Evolutionary conservation across 2,888 invertebrate genomes (phyloP).

Genomic region (Calameuta filiformis): DNA sequence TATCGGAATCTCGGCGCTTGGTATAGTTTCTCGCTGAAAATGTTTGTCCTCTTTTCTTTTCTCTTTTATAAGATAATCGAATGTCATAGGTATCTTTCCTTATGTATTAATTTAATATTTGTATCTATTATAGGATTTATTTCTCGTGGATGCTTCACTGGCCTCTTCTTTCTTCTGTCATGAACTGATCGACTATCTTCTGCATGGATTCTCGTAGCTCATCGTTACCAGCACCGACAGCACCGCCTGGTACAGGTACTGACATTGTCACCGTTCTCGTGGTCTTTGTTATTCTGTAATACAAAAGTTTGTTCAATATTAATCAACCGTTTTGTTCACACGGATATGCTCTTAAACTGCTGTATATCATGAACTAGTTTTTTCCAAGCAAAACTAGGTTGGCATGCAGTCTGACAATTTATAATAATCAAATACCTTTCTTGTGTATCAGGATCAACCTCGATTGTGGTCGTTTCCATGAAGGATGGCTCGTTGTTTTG

Average conservation of each 20-base stretch:
- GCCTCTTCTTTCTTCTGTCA: slow-evolving; percentile 68
- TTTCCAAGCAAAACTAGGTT: background rate
- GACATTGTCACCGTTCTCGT: slow-evolving; percentile 66
- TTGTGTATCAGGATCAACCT: slow-evolving; percentile 68
- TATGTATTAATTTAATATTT: background rate
- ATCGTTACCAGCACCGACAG: slow-evolving; percentile 47
- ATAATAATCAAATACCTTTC: slow-evolving; percentile 63
- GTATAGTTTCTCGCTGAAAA: slow-evolving; percentile 15
- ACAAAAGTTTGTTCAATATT: slow-evolving; percentile 10
- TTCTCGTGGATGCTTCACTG: slow-evolving; percentile 47
- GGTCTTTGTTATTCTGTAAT: slow-evolving; percentile 68
- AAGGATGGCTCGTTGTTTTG: slow-evolving; percentile 71
- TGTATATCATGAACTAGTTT: background rate
- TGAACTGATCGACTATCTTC: slow-evolving; percentile 69
- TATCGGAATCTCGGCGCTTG: background rate
- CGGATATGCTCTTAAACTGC: background rate
- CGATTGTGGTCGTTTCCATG: slow-evolving; percentile 68
- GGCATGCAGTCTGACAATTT: background rate
- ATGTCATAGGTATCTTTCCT: slow-evolving; percentile 7
- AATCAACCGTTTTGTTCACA: background rate
- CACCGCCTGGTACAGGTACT: slow-evolving; percentile 36
- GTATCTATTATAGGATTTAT: slow-evolving; percentile 11
- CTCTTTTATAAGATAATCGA: slow-evolving; percentile 1
- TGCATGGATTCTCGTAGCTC: slow-evolving; percentile 69
- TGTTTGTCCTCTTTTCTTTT: slow-evolving; percentile 28